phyloP scores from a whole-genome alignment of 2,113 vertebrate species.

The Mormyrus lacerda region DNA sequence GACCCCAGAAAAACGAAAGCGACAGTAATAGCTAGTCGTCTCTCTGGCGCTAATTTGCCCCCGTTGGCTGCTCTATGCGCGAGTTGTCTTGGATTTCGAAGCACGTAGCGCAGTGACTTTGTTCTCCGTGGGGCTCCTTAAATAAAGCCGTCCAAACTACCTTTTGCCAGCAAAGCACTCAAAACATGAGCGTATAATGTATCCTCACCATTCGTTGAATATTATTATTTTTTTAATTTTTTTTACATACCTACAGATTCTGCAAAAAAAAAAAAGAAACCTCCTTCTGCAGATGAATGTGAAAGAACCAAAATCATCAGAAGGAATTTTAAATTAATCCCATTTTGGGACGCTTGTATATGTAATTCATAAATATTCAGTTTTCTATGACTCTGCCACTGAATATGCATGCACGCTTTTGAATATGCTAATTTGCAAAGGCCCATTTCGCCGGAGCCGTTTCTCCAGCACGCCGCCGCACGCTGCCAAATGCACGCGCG shows the following conservation, averaged over 20 bases:
- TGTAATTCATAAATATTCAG: background rate
- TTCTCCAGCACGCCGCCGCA: background rate
- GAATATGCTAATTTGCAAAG: background rate
- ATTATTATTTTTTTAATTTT: background rate
- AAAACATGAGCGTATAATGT: background rate
- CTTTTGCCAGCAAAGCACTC: conserved; percentile 20
- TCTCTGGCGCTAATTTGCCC: conserved; percentile 26
- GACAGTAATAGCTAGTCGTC: conserved; percentile 30
- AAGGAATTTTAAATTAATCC: background rate
- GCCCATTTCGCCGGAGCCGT: background rate
- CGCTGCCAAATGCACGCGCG: background rate
- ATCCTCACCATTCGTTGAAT: background rate
- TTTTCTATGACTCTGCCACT: background rate
- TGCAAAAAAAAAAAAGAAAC: background rate
- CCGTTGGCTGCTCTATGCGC: conserved; percentile 21
- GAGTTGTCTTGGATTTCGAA: conserved; percentile 30
- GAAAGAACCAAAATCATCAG: background rate
- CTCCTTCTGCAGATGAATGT: background rate
- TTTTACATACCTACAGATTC: background rate
- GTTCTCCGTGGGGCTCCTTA: background rate
- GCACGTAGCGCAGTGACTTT: background rate
- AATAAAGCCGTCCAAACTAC: conserved; percentile 16
- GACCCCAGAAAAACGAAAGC: conserved; percentile 23
- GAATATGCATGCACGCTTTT: background rate
- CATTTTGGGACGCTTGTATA: background rate